Base-by-base conservation (phyloP, 2,888 invertebrate genomes). In the Julus scanicus region DNA sequence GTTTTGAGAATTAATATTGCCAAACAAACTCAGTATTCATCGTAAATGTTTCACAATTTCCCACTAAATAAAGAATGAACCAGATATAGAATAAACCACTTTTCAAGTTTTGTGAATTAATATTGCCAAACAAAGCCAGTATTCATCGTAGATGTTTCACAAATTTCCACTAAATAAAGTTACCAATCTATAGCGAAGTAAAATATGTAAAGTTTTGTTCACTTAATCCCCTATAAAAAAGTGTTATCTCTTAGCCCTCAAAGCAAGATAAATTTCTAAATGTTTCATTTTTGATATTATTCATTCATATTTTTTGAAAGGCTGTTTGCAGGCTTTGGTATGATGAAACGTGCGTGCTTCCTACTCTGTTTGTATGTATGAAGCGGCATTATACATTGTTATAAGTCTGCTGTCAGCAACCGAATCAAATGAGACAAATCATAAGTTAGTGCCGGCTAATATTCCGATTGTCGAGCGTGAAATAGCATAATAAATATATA, bases 371-470 rank as follows among this genome's bases (percentile, higher is more conserved):
- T 53, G 2, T 9, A 53, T 53, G 6, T 53, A 4, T 9, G 53
- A 11, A 15, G 53, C 11, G 4, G 29, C 80, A 2, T n/a, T n/a
- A n/a, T n/a, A n/a, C n/a, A n/a, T n/a, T n/a, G n/a, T n/a, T 63
- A n/a, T 80, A 80, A 11, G 80, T 20, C 37, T 80, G 13, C 80
- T 80, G 80, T 80, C 80, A 80, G 37, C 37, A 3, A 37, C 37
- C 80, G 80, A 80, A 80, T 80, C 29, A 80, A 80, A 29, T 80
- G 80, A 29, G 13, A 80, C 80, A 80, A 80, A 80, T 80, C 80
- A 80, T 80, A 37, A 80, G 37, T 80, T 80, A 80, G 37, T 71
- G 80, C 37, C 4, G 80, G 29, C 29, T 80, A 80, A 80, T 80
- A 80, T 80, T 80, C 5, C 80, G 80, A 80, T 80, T 80, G 80